Evolutionary conservation across 2,113 vertebrate species (phyloP).

Genomic region (Cervus canadensis): DNA sequence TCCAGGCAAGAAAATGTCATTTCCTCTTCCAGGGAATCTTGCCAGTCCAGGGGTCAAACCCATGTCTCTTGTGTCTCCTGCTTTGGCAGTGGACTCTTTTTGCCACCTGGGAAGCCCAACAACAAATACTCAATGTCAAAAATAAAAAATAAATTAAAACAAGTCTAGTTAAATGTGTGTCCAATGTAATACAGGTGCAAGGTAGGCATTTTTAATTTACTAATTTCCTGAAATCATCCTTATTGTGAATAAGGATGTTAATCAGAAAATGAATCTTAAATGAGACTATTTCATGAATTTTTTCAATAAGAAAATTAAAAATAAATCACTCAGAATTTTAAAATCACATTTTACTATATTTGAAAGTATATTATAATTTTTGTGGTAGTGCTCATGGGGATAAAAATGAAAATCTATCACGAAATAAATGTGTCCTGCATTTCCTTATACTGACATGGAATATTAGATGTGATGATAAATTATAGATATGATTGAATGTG

Average conservation of each 20-base stretch:
- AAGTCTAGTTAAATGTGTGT: background rate
- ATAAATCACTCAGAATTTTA: background rate
- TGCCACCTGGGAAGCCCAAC: background rate
- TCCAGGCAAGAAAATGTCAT: background rate
- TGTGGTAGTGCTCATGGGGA: background rate
- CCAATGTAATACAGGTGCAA: background rate
- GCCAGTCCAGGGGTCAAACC: background rate
- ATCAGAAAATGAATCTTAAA: background rate
- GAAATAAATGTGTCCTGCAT: background rate
- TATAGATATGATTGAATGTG: background rate
- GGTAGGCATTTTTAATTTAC: background rate
- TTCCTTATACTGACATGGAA: background rate
- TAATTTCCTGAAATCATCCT: background rate
- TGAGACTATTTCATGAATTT: background rate
- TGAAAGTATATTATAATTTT: background rate
- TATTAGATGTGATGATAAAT: conserved; percentile 33
- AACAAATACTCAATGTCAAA: background rate
- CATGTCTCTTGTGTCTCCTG: background rate
- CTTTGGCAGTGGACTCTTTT: background rate
- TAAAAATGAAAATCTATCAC: background rate
- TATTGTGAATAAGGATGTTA: background rate
- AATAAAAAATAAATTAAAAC: background rate
- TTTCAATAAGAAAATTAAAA: conserved; percentile 5
- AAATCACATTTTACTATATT: conserved; percentile 3
- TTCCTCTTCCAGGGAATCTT: background rate